Conservation (phyloP, 2,797 vertebrate species). For the Monodelphis domestica region DNA sequence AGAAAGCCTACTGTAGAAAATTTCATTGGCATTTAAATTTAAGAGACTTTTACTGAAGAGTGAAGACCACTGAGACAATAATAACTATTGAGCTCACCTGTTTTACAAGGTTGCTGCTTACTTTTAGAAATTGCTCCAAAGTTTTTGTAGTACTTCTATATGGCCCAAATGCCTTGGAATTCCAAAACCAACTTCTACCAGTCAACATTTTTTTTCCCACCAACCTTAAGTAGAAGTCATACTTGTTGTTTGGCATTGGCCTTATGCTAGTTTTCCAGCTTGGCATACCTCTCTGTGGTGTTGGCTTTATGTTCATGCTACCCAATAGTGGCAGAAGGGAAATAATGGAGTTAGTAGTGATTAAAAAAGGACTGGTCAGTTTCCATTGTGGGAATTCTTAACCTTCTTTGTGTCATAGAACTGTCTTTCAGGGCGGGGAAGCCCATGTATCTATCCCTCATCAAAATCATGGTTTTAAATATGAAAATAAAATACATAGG, state of each 20-base stretch:
- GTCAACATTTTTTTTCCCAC: too few species aligned
- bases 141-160: neutral
- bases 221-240: too few species aligned
- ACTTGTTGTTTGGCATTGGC: neutral
- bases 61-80: neutral
- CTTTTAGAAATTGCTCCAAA: neutral
- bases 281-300: neutral
- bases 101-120: neutral
- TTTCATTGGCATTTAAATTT: neutral
- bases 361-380: neutral
- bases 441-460: neutral
- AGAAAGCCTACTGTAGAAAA: neutral
- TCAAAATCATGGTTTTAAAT: neutral
- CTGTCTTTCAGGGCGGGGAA: neutral
- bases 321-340: neutral
- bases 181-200: too few species aligned
- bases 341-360: neutral
- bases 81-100: neutral
- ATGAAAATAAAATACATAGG: neutral
- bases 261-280: too few species aligned
- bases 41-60: conserved; percentile 17
- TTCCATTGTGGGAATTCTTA: neutral
- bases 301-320: neutral
- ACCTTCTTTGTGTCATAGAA: neutral
- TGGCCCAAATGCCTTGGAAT: neutral